Evolutionary conservation across 2,113 vertebrate species (phyloP).

Genomic region (Siniperca chuatsi): DNA sequence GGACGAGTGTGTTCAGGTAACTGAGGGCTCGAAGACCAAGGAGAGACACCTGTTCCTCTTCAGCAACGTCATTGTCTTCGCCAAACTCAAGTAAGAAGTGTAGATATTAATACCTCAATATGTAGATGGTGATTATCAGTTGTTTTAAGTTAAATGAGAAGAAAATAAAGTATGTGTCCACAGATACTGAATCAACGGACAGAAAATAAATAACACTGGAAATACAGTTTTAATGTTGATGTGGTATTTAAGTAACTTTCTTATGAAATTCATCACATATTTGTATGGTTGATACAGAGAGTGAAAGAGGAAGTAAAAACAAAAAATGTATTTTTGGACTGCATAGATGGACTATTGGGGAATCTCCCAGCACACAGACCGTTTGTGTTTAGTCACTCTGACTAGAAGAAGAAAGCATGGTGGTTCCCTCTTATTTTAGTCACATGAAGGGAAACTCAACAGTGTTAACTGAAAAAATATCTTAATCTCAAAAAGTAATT

Average conservation of each 20-base stretch:
- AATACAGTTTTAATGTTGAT: neutral
- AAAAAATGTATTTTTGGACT: slow-evolving; percentile 44
- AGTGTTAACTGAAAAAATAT: neutral
- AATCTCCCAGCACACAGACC: slow-evolving; percentile 52
- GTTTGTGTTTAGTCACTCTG: slow-evolving; percentile 19
- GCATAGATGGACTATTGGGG: slow-evolving; percentile 43
- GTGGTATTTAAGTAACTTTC: neutral
- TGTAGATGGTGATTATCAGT: neutral
- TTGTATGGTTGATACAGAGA: slow-evolving; percentile 1
- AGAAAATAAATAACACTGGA: neutral
- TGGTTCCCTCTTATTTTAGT: slow-evolving; percentile 51
- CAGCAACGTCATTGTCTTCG: slow-evolving; percentile 76
- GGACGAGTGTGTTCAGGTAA: slow-evolving; percentile 79
- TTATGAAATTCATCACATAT: neutral
- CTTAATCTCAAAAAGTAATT: neutral
- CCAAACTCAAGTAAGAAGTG: slow-evolving; percentile 81
- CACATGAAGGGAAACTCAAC: slow-evolving; percentile 20
- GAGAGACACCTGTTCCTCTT: slow-evolving; percentile 84
- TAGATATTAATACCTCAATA: neutral
- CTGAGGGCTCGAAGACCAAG: slow-evolving; percentile 75
- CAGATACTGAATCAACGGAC: neutral
- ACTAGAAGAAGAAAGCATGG: slow-evolving; percentile 30
- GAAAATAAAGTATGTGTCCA: neutral
- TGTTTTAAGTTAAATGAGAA: neutral
- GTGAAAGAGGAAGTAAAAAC: slow-evolving; percentile 73